A percentile compares a stretch with the other conserved stretches of the same genome.
Evolutionary conservation across 2,888 invertebrate genomes (phyloP).

Genomic region (Patella caerulea): DNA sequence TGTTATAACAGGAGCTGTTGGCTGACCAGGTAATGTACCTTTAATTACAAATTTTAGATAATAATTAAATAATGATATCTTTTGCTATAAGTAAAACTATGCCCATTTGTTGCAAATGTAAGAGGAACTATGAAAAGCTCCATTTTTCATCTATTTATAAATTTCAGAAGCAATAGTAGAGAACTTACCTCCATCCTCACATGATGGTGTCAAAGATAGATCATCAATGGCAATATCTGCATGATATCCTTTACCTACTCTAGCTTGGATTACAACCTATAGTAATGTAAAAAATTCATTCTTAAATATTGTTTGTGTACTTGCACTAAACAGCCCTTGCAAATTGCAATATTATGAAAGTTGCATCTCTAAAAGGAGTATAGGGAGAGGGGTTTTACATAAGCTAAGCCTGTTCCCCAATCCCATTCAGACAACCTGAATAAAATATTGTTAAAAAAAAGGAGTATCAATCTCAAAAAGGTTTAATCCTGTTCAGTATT

Average conservation of each 20-base stretch:
- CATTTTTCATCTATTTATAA: neutral
- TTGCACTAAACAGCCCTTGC: neutral
- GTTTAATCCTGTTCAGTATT: too few relatives aligned
- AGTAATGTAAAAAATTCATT: neutral
- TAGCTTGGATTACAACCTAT: constrained; percentile 58
- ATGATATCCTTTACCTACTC: constrained; percentile 48
- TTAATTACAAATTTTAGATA: constrained; percentile 1
- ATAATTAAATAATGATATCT: too few relatives aligned
- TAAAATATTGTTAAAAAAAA: too few relatives aligned
- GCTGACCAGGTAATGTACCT: constrained; percentile 48
- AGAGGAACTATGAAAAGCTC: neutral
- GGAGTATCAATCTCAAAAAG: neutral
- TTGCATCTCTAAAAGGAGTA: too few relatives aligned
- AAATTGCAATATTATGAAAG: too few relatives aligned
- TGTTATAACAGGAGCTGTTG: constrained; percentile 45
- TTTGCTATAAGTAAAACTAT: neutral
- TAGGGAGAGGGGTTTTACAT: too few relatives aligned
- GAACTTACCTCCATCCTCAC: constrained; percentile 45
- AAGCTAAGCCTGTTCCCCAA: too few relatives aligned
- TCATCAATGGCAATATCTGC: constrained; percentile 65
- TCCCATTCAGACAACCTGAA: too few relatives aligned
- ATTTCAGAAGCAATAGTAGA: too few relatives aligned
- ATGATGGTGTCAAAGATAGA: constrained; percentile 59
- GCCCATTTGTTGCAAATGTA: neutral
- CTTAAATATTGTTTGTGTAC: neutral